A percentile compares a stretch with the other conserved stretches of the same genome.
phyloP scores from a whole-genome alignment of 2,797 vertebrate genomes.

The Hylomyscus alleni region DNA sequence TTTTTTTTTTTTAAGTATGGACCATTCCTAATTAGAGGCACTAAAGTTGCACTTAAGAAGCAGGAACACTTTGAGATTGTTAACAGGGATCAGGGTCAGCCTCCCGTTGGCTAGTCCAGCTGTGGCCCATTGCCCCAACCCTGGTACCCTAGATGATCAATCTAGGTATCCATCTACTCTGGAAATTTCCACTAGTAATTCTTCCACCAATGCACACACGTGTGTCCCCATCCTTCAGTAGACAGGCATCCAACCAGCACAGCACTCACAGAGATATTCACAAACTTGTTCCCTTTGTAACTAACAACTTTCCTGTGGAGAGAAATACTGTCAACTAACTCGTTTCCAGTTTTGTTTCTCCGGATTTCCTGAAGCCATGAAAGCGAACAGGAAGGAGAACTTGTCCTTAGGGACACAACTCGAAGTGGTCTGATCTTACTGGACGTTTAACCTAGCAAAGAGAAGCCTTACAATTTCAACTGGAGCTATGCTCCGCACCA shows the following conservation, averaged over 20 bases:
- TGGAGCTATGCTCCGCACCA: slow-evolving; percentile 97
- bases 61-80: background rate
- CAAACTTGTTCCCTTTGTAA: background rate
- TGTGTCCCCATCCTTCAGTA: background rate
- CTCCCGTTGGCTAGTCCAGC: background rate
- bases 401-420: background rate
- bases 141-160: background rate
- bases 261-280: background rate
- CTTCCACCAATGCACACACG: background rate
- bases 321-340: background rate
- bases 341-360: background rate
- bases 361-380: slow-evolving; percentile 16
- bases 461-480: slow-evolving; percentile 96
- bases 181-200: background rate
- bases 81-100: background rate
- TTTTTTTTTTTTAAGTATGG: background rate
- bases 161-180: background rate
- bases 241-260: background rate
- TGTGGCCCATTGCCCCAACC: background rate
- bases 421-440: background rate
- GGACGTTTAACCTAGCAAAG: background rate
- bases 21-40: slow-evolving; percentile 30
- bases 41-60: background rate
- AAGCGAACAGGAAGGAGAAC: background rate
- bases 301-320: background rate